Percentiles rank a stretch among this genome's conserved stretches.
phyloP scores from a whole-genome alignment of 1,140 invertebrate species.

The Heliconius nattereri region DNA sequence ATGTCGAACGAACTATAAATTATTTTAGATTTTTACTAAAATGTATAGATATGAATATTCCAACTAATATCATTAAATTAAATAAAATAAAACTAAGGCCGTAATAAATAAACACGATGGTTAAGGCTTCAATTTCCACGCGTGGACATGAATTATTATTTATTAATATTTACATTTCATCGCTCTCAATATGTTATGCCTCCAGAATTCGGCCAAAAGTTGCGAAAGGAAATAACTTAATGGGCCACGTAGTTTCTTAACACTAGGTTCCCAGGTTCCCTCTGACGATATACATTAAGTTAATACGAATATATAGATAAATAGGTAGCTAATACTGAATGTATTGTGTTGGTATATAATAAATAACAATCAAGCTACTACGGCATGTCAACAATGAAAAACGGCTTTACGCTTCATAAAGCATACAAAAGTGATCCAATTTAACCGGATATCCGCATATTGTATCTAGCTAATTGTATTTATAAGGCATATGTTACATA shows the following conservation, averaged over 20 bases:
- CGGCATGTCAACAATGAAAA: background rate
- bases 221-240: too few species aligned
- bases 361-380: background rate
- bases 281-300: too few species aligned
- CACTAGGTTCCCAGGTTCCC: too few species aligned
- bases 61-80: background rate
- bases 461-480: background rate
- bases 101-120: background rate
- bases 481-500: too few species aligned
- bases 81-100: background rate
- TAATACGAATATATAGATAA: too few species aligned
- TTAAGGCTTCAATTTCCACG: background rate
- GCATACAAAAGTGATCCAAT: background rate
- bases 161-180: too few species aligned
- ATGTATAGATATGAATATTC: background rate
- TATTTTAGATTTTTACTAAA: background rate
- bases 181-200: too few species aligned
- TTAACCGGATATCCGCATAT: background rate
- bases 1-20: background rate
- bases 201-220: too few species aligned
- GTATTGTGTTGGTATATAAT: background rate
- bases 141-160: too few species aligned
- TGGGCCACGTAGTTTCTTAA: too few species aligned
- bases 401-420: background rate
- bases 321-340: background rate